Base-by-base conservation (phyloP, 2,888 invertebrate genomes). In the Helleia helle region DNA sequence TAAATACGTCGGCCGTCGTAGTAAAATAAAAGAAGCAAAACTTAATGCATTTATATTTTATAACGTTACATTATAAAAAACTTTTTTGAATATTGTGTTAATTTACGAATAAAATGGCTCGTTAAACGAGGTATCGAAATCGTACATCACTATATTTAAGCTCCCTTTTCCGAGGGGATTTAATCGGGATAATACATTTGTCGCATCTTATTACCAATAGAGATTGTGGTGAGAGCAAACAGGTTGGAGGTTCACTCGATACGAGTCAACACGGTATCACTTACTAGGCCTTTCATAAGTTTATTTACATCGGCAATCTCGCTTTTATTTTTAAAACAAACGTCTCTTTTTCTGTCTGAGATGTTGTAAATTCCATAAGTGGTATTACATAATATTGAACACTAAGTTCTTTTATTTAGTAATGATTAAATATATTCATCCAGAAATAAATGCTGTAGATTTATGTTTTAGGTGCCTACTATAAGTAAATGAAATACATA, bases 191-290 rank as follows among this genome's bases (percentile, higher is more conserved):
- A 79, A 77, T 76, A 77, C 79, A 74, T 74, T 72, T 80, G 81
- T 80, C 83, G 75, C 77, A 77, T 81, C 80, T 75, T 79, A 80
- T 80, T 80, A 81, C 79, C 72, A 73, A 79, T 80, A 71, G 62
- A 75, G 76, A 74, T 75, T 74, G 72, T 72, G 71, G 71, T 62
- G 56, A 62, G 65, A 69, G 72, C 73, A 81, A 81, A 83, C 80
- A 76, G 64, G 68, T 66, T 66, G 62, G 60, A 62, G 63, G 55
- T 50, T 52, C 55, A 65, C 66, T 66, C 60, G 60, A 54, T 58
- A 61, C 56, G 64, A 71, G 79, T 76, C 75, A 80, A 79, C 75
- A 79, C 62, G 63, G 71, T 77, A 80, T 77, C 75, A 77, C 71
- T 79, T 76, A 71, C 71, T 62, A n/a, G 56, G 63, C 69, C 65